Base-by-base conservation (phyloP, 2,113 vertebrate genomes). In the Athene cunicularia region DNA sequence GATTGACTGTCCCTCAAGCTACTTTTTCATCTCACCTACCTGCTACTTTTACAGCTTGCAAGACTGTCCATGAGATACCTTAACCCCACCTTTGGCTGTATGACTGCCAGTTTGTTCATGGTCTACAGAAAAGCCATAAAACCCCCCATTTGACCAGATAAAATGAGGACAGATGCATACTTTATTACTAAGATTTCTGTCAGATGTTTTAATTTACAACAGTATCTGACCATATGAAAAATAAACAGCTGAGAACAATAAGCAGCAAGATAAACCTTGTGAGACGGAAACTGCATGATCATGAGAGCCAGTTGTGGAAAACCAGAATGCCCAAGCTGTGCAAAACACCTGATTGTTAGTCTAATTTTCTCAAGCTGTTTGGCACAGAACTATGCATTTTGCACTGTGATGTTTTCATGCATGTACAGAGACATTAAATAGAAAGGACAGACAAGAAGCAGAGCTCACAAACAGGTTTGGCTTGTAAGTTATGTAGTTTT, bases 91-190 rank as follows among this genome's bases (percentile, higher is more conserved):
- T 33, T 5, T 19, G 24, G 30, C 55, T 76, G n/a, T 11, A 32
- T 6, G 13, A 50, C 59, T 85, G n/a, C 7, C 52, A 74, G 0
- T 55, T 33, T 7, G 0, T 55, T 33, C 10, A 28, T 15, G 22
- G 18, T 28, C 47, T 67, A 30, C 1, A 12, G 8, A n/a, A 92
- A 64, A 52, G n/a, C 15, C 60, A 60, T 39, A 77, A 27, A 73
- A 24, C 2, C 24, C 20, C 58, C 8, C 4, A 8, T 13, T 13
- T 68, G 47, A 74, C 32, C 47, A 11, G 15, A 64, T 11, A 15
- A 82, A 85, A 72, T 56, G 28, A 27, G 20, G 27, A 60, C 20
- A 56, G 37, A 75, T 8, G 50, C 5, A 32, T 10, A 26, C 14
- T 71, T 89, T n/a, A 67, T 41, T 81, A 75, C 22, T 12, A 67